Percentiles rank a stretch among this genome's conserved stretches.
These are phyloP conservation scores for Hypsopygia costalis DNA, from an alignment of 2,888 invertebrate genomes.

Conservation along the genomic window DNA sequence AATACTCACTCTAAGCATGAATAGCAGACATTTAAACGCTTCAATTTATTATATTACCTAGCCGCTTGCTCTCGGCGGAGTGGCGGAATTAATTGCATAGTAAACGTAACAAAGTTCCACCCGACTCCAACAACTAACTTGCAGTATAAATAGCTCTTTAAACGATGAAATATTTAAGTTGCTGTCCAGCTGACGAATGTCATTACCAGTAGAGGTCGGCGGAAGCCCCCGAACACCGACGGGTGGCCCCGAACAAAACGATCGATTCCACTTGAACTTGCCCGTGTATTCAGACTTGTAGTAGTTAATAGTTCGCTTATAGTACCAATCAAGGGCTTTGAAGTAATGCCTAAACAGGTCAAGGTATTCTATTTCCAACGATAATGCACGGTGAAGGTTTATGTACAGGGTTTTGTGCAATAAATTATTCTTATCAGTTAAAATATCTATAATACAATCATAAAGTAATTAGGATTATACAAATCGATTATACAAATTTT, in stretches of 20 bases:
- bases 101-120: constrained; percentile 1
- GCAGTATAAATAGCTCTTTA: not conserved
- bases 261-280: constrained; percentile 46
- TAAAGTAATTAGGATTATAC: too few relatives aligned
- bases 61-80: not conserved
- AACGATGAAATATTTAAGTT: not conserved
- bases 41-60: not conserved
- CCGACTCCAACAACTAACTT: not conserved
- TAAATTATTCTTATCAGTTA: too few relatives aligned
- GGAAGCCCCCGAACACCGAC: constrained; percentile 2
- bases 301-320: too few relatives aligned
- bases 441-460: too few relatives aligned
- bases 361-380: constrained; percentile 19
- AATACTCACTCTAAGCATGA: too few relatives aligned
- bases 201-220: constrained; percentile 1
- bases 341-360: constrained; percentile 20
- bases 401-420: not conserved
- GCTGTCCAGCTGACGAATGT: constrained; percentile 1
- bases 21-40: not conserved
- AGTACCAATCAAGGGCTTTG: constrained; percentile 19
- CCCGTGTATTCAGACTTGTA: constrained; percentile 27
- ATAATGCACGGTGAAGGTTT: too few relatives aligned
- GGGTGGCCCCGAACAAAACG: constrained; percentile 4
- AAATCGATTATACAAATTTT: too few relatives aligned
- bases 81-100: constrained; percentile 2